Base-by-base conservation (phyloP, 2,888 invertebrate genomes). In the Phortica magna region DNA sequence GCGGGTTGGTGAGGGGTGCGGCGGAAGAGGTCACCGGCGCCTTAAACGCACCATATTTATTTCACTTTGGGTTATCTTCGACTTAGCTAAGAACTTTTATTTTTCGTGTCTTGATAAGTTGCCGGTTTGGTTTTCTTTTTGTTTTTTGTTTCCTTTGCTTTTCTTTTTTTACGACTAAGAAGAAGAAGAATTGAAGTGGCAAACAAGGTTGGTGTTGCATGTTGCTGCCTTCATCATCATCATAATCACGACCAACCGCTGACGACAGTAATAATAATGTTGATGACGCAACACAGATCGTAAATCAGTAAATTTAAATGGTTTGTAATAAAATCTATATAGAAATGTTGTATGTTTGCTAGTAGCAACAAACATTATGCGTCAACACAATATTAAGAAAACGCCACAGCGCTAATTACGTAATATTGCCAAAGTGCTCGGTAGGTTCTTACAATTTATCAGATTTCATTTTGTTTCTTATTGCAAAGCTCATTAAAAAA, bases 51-150 rank as follows among this genome's bases (percentile, higher is more conserved):
- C 31, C 31, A 31, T 31, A 31, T 31, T 31, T 31, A 31, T 4
- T 31, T 31, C 31, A 31, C 31, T 31, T 31, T 31, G 31, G 31
- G 31, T 31, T 59, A 14, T 22, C 22, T 7, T 1, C 14, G 55
- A 0, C 59, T 59, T 59, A 19, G 22, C 22, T 59, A 19, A 59
- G 7, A 59, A 59, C 17, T 59, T 59, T 65, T 42, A n/a, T 65
- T 65, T 65, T 65, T 65, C 55, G 74, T 74, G 73, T 42, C 73
- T 59, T 64, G 81, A 78, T 81, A 79, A 80, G 76, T 78, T 39
- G 77, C 75, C 68, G 19, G 22, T 9, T 9, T 22, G 19, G 41
- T n/a, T n/a, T 39, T 65, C 65, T n/a, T 65, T 65, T 41, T 17
- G 7, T 14, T 39, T 22, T 19, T 64, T 9, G 0, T 53, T 76